A percentile compares a stretch with the other conserved stretches of the same genome.
These are phyloP conservation scores for Prolemur simus DNA, from an alignment of 2,113 vertebrate species.

Conservation along the genomic window DNA sequence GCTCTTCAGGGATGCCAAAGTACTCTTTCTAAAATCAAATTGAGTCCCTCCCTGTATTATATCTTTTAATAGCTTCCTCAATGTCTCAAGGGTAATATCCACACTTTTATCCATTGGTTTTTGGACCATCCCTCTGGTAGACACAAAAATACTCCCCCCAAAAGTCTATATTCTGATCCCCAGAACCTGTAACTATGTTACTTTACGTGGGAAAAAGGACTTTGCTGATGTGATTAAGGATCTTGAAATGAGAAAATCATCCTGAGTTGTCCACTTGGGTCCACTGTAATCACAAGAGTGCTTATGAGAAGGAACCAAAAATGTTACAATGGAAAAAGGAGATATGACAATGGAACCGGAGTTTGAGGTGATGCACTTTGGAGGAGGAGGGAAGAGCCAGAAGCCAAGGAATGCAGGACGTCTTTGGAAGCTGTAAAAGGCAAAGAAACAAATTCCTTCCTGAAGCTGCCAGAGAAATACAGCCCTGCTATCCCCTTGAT, in stretches of 20 bases:
- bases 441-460: neutral
- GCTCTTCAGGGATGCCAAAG: neutral
- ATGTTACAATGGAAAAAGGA: neutral
- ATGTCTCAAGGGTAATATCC: neutral
- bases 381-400: rapidly evolving
- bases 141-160: neutral
- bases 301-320: neutral
- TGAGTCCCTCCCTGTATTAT: neutral
- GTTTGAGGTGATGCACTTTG: neutral
- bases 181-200: neutral
- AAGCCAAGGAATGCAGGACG: neutral
- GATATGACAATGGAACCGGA: neutral
- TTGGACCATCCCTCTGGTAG: neutral
- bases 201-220: neutral
- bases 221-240: neutral
- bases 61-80: neutral
- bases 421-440: neutral
- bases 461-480: neutral
- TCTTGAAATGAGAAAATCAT: neutral
- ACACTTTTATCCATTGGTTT: neutral
- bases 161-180: neutral
- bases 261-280: neutral
- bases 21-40: neutral
- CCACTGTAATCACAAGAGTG: neutral
- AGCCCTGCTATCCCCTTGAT: neutral